Evolutionary conservation across 2,888 invertebrate genomes (phyloP).

Genomic region (Patella depressa): DNA sequence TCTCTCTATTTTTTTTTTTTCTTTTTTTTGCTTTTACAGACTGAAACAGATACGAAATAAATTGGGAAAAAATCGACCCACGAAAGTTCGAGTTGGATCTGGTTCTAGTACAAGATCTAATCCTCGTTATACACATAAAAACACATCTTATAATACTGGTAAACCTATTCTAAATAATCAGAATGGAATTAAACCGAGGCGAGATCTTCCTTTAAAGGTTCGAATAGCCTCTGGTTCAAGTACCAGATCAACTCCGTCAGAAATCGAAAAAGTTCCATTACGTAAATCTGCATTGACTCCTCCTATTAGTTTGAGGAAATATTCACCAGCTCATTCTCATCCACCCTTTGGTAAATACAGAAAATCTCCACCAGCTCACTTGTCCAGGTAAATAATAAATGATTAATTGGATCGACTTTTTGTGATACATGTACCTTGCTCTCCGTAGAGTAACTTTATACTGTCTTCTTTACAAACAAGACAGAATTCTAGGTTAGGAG

Average conservation of each 20-base stretch:
- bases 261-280: not conserved
- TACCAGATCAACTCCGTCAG: not conserved
- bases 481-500: no score
- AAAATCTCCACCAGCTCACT: conserved; percentile 6
- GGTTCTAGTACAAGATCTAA: not conserved
- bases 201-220: not conserved
- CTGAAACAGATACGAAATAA: conserved; percentile 3
- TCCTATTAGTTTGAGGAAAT: conserved; percentile 3
- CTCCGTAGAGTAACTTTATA: no score
- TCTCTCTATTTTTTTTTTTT: not conserved
- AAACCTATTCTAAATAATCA: not conserved
- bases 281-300: not conserved
- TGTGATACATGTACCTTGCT: no score
- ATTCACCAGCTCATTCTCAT: not conserved
- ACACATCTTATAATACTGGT: not conserved
- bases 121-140: not conserved
- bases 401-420: no score
- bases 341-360: conserved; percentile 19
- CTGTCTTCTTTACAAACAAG: no score
- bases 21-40: not conserved
- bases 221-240: not conserved
- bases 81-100: not conserved
- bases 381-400: conserved; percentile 5
- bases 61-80: not conserved
- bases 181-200: not conserved